Percentiles rank a stretch among this genome's conserved stretches.
phyloP scores from a whole-genome alignment of 1,140 invertebrate genomes.

The Drosophila sp. region DNA sequence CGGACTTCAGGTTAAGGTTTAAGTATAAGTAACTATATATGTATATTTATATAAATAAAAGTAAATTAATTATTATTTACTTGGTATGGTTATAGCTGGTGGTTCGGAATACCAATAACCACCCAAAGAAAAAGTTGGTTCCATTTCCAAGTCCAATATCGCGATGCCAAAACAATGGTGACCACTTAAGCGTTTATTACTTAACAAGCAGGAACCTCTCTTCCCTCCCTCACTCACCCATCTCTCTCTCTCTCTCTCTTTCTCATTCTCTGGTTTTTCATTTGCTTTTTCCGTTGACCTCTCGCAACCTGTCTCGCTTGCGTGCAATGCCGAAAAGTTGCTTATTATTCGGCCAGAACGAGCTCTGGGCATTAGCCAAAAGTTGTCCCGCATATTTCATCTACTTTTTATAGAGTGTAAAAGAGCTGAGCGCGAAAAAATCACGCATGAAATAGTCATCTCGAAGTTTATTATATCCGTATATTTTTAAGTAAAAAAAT shows the following conservation, averaged over 20 bases:
- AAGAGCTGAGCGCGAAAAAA: not conserved
- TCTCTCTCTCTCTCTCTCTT: not conserved
- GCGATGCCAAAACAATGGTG: constrained; percentile 42
- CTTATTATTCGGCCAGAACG: constrained; percentile 35
- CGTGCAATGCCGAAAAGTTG: constrained; percentile 48
- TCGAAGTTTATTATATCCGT: not conserved
- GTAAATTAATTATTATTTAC: constrained; percentile 76
- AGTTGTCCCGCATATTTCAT: constrained; percentile 48
- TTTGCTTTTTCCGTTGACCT: not conserved
- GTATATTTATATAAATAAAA: constrained; percentile 38
- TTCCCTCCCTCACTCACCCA: not conserved
- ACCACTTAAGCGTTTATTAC: constrained; percentile 66
- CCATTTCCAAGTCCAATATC: constrained; percentile 8
- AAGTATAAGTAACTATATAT: not conserved
- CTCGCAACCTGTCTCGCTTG: constrained; percentile 26
- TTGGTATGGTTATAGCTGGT: constrained; percentile 22
- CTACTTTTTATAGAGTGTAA: not conserved
- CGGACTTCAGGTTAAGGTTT: no score
- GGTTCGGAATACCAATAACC: not conserved
- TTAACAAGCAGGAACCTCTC: constrained; percentile 39
- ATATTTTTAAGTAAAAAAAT: not conserved
- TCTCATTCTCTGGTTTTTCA: not conserved
- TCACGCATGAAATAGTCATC: not conserved
- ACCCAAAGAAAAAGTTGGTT: no score
- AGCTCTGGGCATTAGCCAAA: constrained; percentile 63